Base-by-base conservation (phyloP, 2,113 vertebrate genomes). In the Megaleporinus macrocephalus region DNA sequence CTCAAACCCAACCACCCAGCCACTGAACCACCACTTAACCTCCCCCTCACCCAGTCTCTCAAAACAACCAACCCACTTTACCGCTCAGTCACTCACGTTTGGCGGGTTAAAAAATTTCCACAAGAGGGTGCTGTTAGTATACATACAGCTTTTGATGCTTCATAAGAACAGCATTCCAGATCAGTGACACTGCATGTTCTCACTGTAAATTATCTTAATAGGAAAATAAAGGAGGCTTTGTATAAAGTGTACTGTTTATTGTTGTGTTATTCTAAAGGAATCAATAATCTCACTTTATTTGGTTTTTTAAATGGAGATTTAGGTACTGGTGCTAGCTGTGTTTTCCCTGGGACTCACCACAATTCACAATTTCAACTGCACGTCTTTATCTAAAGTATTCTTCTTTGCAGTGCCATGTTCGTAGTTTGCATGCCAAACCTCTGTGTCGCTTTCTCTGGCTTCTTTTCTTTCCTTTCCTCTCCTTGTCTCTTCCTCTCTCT, bases 351-450 rank as follows among this genome's bases (percentile, higher is more conserved):
- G 69, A 78, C 44, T 70, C 27, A 82, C 47, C 49, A 65, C 26
- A 62, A 24, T 63, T 33, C 9, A 10, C 9, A 5, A 11, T 44
- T 44, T 66, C 57, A 79, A 61, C 18, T 26, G 36, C 53, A 59
- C 24, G 26, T 36, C 47, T 41, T 53, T n/a, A 27, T 81, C 26
- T 26, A 36, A 14, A 74, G 29, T 80, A 22, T 61, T 82, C 61
- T 57, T 77, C 71, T 86, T 71, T 79, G 74, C 76, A 26, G 63
- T 82, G 22, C 55, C 55, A 47, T 79, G 66, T 80, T 66, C 6
- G 4, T 18, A 66, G n/a, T 78, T 53, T 72, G 82, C 85, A 84
- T 76, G 86, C 55, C 74, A 16, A 78, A 70, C 86, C 71, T 83
- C 24, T 73, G 9, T 24, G n/a, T 36, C n/a, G 69, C 76, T 16